Base-by-base conservation (phyloP, 2,113 vertebrate genomes). In the Condylura cristata region DNA sequence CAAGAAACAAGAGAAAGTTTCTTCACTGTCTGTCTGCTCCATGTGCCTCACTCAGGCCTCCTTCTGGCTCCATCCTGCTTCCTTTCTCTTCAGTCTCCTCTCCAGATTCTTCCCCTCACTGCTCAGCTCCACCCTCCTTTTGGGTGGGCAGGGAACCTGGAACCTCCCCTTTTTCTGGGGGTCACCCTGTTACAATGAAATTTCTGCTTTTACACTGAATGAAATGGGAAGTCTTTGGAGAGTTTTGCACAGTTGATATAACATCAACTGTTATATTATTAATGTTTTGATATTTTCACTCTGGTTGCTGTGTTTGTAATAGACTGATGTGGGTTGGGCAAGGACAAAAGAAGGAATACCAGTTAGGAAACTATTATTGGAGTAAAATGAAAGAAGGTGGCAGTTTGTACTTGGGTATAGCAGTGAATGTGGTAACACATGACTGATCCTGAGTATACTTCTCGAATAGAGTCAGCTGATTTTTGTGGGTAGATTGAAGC, bases 371-470 rank as follows among this genome's bases (percentile, higher is more conserved):
- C 6, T 86, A 4, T 65, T 58, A 9, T 32, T 75, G 8, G 48
- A 75, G 70, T 72, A 44, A 82, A 37, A 16, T 81, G 66, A 93
- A 53, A 89, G 65, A 86, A 95, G 56, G 70, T 22, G 16, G 14
- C 9, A 44, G 17, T 58, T 91, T 80, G 17, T 10, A 5, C 17
- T 66, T 20, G 58, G 56, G 16, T 8, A 41, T 68, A 68, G 83
- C 34, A 74, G 65, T 44, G 78, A 85, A 71, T 46, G 17, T 66
- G 34, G 18, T 86, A 41, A 88, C 11, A 30, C 6, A 30, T 37
- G 66, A 16, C 30, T 93, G 26, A 75, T 92, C 89, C 48, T 89
- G 68, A 24, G 17, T 75, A 18, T 90, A 28, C 41, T 89, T 92
- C 84, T 79, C 34, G 60, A 46, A 56, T 72, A 46, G 41, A 51